These are phyloP conservation scores for Hippocampus barbouri DNA, from an alignment of 2,113 vertebrate genomes.

Conservation along the genomic window DNA sequence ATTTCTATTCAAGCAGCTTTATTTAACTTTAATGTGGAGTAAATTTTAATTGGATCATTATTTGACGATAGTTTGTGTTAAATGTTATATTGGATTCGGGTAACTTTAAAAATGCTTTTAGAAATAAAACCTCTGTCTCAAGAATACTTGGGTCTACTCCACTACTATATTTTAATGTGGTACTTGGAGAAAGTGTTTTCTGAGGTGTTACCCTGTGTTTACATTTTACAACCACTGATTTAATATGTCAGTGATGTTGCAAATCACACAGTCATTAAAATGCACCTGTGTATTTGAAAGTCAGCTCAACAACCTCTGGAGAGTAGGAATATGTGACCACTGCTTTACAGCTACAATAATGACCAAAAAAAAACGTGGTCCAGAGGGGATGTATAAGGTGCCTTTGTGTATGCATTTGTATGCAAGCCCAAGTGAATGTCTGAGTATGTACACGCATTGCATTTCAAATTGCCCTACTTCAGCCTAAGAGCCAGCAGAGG, in stretches of 20 bases:
- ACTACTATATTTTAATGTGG: neutral
- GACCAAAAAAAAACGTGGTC: slow-evolving; percentile 9
- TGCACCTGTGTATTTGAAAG: slow-evolving; percentile 14
- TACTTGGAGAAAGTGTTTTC: neutral
- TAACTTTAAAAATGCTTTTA: neutral
- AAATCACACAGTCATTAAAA: neutral
- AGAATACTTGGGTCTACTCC: neutral
- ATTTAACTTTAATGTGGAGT: too few relatives aligned
- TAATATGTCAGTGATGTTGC: neutral
- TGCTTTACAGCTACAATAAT: slow-evolving; percentile 51
- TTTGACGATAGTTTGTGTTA: too few relatives aligned
- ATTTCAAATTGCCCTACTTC: slow-evolving; percentile 31
- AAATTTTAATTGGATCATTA: neutral
- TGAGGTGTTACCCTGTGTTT: neutral
- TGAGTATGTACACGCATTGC: neutral
- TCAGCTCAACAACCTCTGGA: slow-evolving; percentile 39
- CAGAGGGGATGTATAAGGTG: slow-evolving; percentile 17
- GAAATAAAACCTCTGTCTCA: neutral
- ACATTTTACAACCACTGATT: neutral
- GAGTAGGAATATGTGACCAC: slow-evolving; percentile 39
- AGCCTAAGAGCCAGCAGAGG: slow-evolving; percentile 30
- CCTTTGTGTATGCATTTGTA: slow-evolving; percentile 3
- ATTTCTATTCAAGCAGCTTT: too few relatives aligned
- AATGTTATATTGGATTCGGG: neutral
- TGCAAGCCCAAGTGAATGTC: neutral